Evolutionary conservation across 2,888 invertebrate genomes (phyloP), one percentile per base, ranked within the genome.

Genomic region (Sipunculus nudus): DNA sequence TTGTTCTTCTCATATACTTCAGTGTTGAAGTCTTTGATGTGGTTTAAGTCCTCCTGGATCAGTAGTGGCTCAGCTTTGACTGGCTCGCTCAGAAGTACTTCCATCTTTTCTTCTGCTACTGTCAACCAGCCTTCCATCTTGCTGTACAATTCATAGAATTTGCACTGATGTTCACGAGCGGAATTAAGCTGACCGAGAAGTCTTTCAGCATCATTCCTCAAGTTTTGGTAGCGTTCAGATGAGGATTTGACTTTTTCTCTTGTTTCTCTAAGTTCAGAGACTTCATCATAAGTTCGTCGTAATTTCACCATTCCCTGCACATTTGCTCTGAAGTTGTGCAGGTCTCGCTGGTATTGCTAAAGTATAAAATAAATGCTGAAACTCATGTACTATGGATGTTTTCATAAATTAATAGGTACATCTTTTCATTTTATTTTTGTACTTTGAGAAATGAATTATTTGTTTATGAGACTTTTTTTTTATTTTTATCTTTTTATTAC

Each of bases 71-170:
- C 95, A 0, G 92, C 93, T 23, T 91, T 93, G 43, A 93, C 88
- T 0, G 92, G 90, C 82, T 95, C 95, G 0, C 91, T 89, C 1
- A 94, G 86, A 16, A 92, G 85, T 54, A 90, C 88, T 40, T 39
- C 21, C 21, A 61, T 28, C 53, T 76, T 74, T 29, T 71, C 1
- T 93, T 84, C 59, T 90, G 87, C 96, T 75, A 91, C 91, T 74
- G 91, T 90, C 71, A 98, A 94, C 98, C 98, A 99, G 5, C 93
- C 90, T 8, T 57, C 86, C 55, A 98, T 87, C 79, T 97, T 96
- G 75, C 91, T 91, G 25, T 96, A 87, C 0, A 96, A 95, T 80
- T 98, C 97, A 81, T 97, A 94, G 88, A 98, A 92, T 84, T 97
- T 96, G 1, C 97, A 97, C 41, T 98, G 89, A 71, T 96, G 90